phyloP scores from a whole-genome alignment of 2,113 vertebrate species.

The Scytalopus superciliaris region DNA sequence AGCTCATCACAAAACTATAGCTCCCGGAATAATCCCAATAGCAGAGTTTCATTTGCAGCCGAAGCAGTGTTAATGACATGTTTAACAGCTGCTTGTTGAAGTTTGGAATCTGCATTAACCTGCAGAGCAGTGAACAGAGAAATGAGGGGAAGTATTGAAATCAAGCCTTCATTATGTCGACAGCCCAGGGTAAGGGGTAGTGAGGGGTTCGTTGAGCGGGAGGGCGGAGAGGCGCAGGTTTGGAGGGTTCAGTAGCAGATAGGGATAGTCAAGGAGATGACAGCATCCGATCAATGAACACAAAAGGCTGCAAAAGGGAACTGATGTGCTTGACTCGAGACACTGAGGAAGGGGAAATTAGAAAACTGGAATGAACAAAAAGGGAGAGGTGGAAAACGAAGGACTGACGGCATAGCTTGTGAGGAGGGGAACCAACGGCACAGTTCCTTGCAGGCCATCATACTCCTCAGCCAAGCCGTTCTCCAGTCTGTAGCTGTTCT shows the following conservation, averaged over 20 bases:
- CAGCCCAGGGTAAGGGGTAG: constrained; percentile 72
- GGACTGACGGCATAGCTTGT: neutral
- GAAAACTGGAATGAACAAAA: neutral
- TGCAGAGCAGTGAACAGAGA: constrained; percentile 81
- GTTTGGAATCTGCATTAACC: constrained; percentile 91
- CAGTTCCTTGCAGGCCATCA: rapidly evolving
- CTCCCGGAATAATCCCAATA: constrained; percentile 82
- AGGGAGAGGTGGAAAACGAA: neutral
- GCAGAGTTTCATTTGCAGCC: constrained; percentile 85
- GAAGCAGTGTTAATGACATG: constrained; percentile 86
- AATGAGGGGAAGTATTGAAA: constrained; percentile 81
- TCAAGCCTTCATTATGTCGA: constrained; percentile 84
- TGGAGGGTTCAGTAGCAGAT: constrained; percentile 41
- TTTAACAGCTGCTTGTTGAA: constrained; percentile 90
- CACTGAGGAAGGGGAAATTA: neutral
- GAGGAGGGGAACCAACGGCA: neutral
- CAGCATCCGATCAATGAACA: constrained; percentile 52
- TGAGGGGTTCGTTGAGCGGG: constrained; percentile 10
- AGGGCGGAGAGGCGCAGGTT: neutral
- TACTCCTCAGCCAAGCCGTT: rapidly evolving
- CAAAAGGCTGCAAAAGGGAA: constrained; percentile 33
- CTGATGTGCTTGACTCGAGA: neutral
- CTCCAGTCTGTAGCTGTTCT: neutral
- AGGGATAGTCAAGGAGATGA: constrained; percentile 40
- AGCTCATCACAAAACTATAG: constrained; percentile 85